Percentiles rank a stretch among this genome's conserved stretches.
Conservation (phyloP, 2,888 invertebrate genomes). For the Brachyopa scutellaris region DNA sequence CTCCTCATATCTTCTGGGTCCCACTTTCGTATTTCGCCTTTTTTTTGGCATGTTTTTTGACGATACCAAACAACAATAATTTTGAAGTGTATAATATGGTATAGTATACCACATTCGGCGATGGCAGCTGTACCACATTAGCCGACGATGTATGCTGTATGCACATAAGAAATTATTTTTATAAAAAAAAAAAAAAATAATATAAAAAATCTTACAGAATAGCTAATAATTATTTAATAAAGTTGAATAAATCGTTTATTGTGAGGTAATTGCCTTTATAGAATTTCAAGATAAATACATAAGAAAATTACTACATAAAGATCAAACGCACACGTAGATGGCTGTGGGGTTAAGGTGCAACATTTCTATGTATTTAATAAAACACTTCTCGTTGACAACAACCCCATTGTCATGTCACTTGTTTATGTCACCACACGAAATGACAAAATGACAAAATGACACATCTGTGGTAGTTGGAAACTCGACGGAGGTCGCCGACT, state of each 20-base stretch:
- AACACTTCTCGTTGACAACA: conserved; percentile 6
- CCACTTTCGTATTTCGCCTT: conserved; percentile 6
- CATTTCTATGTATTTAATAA: conserved; percentile 1
- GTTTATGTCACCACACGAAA: conserved; percentile 15
- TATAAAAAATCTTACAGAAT: no score
- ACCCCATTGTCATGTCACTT: conserved; percentile 6
- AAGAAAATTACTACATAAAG: neutral
- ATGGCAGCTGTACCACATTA: neutral
- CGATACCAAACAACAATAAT: neutral
- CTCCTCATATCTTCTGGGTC: conserved; percentile 1
- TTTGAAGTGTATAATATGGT: neutral
- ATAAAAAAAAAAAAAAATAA: no score
- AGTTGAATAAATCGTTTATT: no score
- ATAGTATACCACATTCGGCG: no score
- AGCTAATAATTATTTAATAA: no score
- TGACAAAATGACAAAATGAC: conserved; percentile 20
- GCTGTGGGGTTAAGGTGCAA: neutral
- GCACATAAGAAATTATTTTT: no score
- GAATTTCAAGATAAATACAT: neutral
- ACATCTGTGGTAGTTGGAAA: conserved; percentile 26
- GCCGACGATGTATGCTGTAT: neutral
- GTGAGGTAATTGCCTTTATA: no score
- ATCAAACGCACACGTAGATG: neutral
- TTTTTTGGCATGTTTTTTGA: neutral
- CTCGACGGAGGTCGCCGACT: no score